Evolutionary conservation across 2,888 invertebrate genomes (phyloP), one percentile per base, ranked within the genome.

Genomic region (Tupiocoris notatus): DNA sequence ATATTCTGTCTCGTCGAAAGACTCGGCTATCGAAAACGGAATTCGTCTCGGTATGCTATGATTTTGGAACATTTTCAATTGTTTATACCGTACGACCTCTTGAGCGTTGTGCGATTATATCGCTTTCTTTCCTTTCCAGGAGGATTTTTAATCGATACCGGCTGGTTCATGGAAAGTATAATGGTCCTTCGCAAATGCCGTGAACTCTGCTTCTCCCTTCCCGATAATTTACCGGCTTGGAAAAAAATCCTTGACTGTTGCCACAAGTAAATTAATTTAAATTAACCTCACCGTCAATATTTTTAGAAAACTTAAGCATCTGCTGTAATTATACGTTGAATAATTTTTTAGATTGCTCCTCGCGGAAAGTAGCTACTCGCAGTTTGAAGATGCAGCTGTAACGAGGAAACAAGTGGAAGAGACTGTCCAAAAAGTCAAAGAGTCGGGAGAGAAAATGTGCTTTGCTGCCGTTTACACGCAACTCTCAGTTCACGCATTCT

Each of bases 71-170:
- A 59, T 59, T 59, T 59, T 59, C 17, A 6, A 6, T n/a, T n/a
- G n/a, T n/a, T n/a, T n/a, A n/a, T n/a, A n/a, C n/a, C n/a, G n/a
- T n/a, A n/a, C n/a, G n/a, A n/a, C n/a, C n/a, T n/a, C n/a, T n/a
- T n/a, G n/a, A n/a, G n/a, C n/a, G n/a, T n/a, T n/a, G n/a, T n/a
- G n/a, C n/a, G n/a, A n/a, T n/a, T n/a, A n/a, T n/a, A n/a, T n/a
- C n/a, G n/a, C n/a, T n/a, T n/a, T n/a, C n/a, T n/a, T n/a, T n/a
- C n/a, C n/a, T n/a, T n/a, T n/a, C n/a, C n/a, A 86, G 93, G 92
- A 77, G 88, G 88, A 78, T 96, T 96, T 85, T 88, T 96, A 2
- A 91, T 91, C 83, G 96, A 96, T 83, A 93, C 93, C 0, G 95
- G 95, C 0, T 95, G 94, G 93, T 92, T 92, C 83, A 86, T 87